A percentile compares a stretch with the other conserved stretches of the same genome.
phyloP scores from a whole-genome alignment of 1,140 invertebrate genomes.

The Lineus longissimus region DNA sequence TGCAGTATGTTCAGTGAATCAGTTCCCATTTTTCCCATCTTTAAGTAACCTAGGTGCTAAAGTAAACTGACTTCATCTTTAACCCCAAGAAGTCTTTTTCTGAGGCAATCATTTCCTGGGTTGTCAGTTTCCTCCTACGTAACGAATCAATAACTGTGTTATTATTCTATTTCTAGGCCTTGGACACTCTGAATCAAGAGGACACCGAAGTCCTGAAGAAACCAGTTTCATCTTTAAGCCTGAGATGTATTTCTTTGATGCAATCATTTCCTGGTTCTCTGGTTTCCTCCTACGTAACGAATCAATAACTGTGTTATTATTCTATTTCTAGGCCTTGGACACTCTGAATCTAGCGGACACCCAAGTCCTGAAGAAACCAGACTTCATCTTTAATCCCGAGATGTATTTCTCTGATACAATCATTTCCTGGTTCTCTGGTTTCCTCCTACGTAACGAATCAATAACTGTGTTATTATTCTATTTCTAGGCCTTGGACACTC shows the following conservation, averaged over 20 bases:
- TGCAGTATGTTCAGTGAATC: no score
- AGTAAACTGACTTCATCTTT: conserved; percentile 38
- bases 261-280: no score
- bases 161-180: neutral
- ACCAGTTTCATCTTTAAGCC: conserved; percentile 32
- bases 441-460: neutral
- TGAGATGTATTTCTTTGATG: no score
- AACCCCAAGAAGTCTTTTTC: no score
- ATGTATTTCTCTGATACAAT: conserved; percentile 33
- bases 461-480: conserved; percentile 2
- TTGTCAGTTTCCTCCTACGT: no score
- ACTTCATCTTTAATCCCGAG: conserved; percentile 32
- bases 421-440: neutral
- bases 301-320: neutral
- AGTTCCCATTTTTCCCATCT: no score
- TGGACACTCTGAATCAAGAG: no score
- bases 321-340: neutral
- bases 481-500: conserved; percentile 40
- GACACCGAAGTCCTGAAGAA: conserved; percentile 20
- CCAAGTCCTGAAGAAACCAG: conserved; percentile 31
- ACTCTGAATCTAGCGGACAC: no score
- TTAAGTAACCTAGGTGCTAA: conserved; percentile 10
- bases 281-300: no score
- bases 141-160: neutral
- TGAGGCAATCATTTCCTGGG: no score